phyloP scores from a whole-genome alignment of 2,113 vertebrate species.

The Microcebus ravelobensis region DNA sequence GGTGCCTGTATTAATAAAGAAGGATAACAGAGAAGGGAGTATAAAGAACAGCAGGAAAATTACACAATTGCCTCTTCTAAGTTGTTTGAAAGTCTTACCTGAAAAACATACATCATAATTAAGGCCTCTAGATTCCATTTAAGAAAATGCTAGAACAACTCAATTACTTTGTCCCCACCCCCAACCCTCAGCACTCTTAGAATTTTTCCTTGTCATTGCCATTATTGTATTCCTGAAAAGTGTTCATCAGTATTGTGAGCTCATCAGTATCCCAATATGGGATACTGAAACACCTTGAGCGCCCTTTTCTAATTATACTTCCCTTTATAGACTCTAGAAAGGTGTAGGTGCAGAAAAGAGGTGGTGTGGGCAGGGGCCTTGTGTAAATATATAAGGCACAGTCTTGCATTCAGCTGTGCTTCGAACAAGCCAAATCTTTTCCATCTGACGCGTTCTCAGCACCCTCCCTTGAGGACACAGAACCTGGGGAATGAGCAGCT shows the following conservation, averaged over 20 bases:
- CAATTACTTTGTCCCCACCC: neutral
- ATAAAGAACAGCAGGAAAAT: conserved; percentile 58
- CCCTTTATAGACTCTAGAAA: neutral
- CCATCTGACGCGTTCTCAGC: conserved; percentile 6
- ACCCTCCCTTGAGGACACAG: conserved; percentile 21
- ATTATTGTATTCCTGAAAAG: conserved; percentile 18
- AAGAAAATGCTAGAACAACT: conserved; percentile 62
- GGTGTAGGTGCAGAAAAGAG: neutral
- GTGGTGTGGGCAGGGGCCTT: neutral
- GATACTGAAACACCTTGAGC: neutral
- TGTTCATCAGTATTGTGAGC: neutral
- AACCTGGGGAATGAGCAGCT: conserved; percentile 68
- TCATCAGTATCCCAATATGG: neutral
- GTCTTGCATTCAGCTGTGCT: neutral
- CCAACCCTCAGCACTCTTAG: neutral
- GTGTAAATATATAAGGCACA: neutral
- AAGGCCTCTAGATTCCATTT: conserved; percentile 57
- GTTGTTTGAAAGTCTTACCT: conserved; percentile 58
- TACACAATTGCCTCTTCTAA: conserved; percentile 58
- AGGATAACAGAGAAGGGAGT: conserved; percentile 1
- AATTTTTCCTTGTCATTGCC: conserved; percentile 1
- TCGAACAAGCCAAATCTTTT: neutral
- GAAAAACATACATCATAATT: conserved; percentile 69
- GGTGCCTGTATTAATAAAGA: conserved; percentile 42
- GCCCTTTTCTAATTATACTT: neutral